Percentiles rank a stretch among this genome's conserved stretches.
Evolutionary conservation across 2,113 vertebrate genomes (phyloP).

Genomic region (Sinocyclocheilus maitianheensis): DNA sequence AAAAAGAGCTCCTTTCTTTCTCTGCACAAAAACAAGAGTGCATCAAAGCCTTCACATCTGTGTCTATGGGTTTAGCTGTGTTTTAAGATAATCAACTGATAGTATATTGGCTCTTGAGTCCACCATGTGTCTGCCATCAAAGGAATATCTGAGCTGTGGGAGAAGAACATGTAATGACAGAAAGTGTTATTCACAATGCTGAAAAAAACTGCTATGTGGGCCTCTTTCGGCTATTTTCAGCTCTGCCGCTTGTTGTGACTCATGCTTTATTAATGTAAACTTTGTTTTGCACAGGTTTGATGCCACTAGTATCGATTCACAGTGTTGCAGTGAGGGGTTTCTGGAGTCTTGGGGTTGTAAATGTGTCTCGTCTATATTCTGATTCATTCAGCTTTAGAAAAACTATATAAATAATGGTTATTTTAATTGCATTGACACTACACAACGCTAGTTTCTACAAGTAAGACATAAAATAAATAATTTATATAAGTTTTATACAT

Average conservation of each 20-base stretch:
- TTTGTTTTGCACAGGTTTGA: background rate
- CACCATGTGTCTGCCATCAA: slow-evolving; percentile 28
- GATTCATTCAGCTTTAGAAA: background rate
- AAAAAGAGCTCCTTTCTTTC: background rate
- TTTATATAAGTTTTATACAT: background rate
- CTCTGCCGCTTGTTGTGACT: background rate
- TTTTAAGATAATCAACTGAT: slow-evolving; percentile 43
- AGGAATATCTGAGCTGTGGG: slow-evolving; percentile 21
- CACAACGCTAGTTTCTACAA: background rate
- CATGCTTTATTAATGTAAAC: slow-evolving; percentile 18
- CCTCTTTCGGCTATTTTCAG: background rate
- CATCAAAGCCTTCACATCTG: slow-evolving; percentile 40
- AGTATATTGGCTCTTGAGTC: slow-evolving; percentile 34
- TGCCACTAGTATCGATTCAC: background rate
- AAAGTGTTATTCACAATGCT: background rate
- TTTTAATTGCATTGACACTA: background rate
- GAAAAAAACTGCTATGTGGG: slow-evolving; percentile 2
- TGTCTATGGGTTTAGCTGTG: slow-evolving; percentile 12
- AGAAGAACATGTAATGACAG: slow-evolving; percentile 26
- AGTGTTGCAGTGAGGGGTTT: background rate
- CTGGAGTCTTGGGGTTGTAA: background rate
- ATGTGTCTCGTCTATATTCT: background rate
- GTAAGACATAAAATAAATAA: background rate
- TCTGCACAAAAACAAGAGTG: background rate
- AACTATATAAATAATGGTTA: background rate